Evolutionary conservation across 2,113 vertebrate genomes (phyloP).

Genomic region (Neolamprologus brichardi): DNA sequence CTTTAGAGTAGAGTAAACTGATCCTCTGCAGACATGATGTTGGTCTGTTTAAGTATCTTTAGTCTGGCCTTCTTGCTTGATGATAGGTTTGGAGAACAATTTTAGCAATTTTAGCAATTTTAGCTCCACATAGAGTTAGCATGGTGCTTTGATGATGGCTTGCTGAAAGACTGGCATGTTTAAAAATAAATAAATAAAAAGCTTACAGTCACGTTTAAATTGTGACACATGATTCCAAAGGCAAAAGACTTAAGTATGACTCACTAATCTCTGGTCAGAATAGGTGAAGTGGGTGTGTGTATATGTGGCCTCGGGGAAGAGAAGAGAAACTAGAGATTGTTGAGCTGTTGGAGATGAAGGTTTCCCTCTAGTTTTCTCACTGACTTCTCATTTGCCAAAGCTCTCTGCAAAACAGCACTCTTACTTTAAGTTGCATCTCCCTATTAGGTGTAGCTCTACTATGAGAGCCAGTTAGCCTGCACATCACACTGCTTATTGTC

Average conservation of each 20-base stretch:
- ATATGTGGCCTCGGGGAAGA: neutral
- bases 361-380: neutral
- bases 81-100: conserved; percentile 20
- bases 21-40: conserved; percentile 6
- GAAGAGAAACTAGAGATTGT: neutral
- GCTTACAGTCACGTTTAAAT: conserved; percentile 4
- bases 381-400: conserved; percentile 2
- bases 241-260: conserved; percentile 21
- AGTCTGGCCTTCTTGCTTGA: conserved; percentile 31
- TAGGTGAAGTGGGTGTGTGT: neutral
- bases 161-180: neutral
- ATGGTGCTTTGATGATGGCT: conserved; percentile 8
- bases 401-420: conserved; percentile 21
- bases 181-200: neutral
- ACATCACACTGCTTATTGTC: neutral
- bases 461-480: conserved; percentile 4
- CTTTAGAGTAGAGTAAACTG: neutral
- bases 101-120: neutral
- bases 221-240: conserved; percentile 49
- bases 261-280: conserved; percentile 23
- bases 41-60: conserved; percentile 14
- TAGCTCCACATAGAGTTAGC: neutral
- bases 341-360: neutral
- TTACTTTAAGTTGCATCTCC: conserved; percentile 49
- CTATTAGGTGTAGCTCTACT: conserved; percentile 29